A percentile compares a stretch with the other conserved stretches of the same genome.
Evolutionary conservation across 2,113 vertebrate genomes (phyloP).

Genomic region (Larimichthys polyactis): DNA sequence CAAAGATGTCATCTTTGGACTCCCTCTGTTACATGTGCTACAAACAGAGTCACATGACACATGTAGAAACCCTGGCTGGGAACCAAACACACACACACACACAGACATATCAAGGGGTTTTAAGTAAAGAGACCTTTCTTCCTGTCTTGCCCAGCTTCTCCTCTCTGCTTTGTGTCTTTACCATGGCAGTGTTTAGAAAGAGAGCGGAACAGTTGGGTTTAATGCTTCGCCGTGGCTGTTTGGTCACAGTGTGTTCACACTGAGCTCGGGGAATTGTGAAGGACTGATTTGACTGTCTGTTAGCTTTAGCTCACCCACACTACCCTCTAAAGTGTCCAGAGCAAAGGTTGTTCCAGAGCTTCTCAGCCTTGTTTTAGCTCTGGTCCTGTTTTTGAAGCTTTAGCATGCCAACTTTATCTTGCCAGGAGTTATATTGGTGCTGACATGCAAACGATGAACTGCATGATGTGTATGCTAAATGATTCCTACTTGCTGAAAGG

Average conservation of each 20-base stretch:
- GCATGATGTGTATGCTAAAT: constrained; percentile 16
- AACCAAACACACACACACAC: constrained; percentile 32
- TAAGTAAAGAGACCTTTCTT: constrained; percentile 23
- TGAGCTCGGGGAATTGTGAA: constrained; percentile 41
- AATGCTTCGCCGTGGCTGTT: constrained; percentile 51
- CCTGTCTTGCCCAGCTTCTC: constrained; percentile 6
- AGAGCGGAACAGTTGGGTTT: constrained; percentile 46
- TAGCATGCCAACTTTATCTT: not conserved
- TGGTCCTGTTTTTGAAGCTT: constrained; percentile 6
- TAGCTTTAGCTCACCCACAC: constrained; percentile 45
- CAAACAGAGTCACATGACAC: constrained; percentile 53
- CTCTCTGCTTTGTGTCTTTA: constrained; percentile 18
- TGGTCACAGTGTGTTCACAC: constrained; percentile 48
- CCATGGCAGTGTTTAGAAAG: constrained; percentile 12
- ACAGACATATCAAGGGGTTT: constrained; percentile 8
- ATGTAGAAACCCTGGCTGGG: constrained; percentile 42
- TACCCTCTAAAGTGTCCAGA: constrained; percentile 42
- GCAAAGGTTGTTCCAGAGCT: constrained; percentile 54
- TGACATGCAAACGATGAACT: not conserved
- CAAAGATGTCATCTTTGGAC: constrained; percentile 66
- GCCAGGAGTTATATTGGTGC: constrained; percentile 12
- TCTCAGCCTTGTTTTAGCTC: constrained; percentile 29
- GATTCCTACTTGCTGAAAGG: constrained; percentile 20
- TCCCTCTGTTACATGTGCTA: constrained; percentile 68
- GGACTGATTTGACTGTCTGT: constrained; percentile 55